Percentiles rank a stretch among this genome's conserved stretches.
These are phyloP conservation scores for Stichopus horrens DNA, from an alignment of 53 echinoderm and acorn worm species.

Conservation along the genomic window DNA sequence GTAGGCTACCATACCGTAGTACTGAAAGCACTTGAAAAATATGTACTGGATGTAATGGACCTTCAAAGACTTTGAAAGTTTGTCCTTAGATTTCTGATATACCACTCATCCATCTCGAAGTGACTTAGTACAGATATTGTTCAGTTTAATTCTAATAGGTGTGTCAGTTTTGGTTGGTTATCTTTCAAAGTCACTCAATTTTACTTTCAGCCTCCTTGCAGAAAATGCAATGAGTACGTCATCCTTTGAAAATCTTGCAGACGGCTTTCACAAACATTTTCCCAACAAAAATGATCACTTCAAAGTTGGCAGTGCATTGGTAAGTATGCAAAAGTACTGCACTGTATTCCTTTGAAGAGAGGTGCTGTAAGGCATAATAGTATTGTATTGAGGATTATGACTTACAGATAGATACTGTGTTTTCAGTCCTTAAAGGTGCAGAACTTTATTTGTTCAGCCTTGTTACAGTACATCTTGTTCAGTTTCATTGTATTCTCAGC, in stretches of 20 bases:
- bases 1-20: no score
- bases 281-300: conserved; percentile 82
- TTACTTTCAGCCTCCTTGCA: conserved; percentile 61
- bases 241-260: conserved; percentile 86
- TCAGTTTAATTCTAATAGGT: no score
- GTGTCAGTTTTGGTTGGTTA: no score
- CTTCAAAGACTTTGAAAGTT: no score
- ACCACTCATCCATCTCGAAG: not conserved
- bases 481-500: no score
- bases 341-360: not conserved
- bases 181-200: not conserved
- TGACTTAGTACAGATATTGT: not conserved
- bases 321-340: conserved; percentile 44
- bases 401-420: not conserved
- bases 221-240: conserved; percentile 75
- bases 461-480: not conserved
- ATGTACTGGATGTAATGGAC: no score
- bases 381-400: not conserved
- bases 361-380: not conserved
- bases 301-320: conserved; percentile 84
- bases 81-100: no score
- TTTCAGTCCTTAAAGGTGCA: not conserved
- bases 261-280: conserved; percentile 79
- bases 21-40: no score
- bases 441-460: not conserved